Evolutionary conservation across 2,888 invertebrate species (phyloP).

Genomic region (Cosmopolites sordidus): DNA sequence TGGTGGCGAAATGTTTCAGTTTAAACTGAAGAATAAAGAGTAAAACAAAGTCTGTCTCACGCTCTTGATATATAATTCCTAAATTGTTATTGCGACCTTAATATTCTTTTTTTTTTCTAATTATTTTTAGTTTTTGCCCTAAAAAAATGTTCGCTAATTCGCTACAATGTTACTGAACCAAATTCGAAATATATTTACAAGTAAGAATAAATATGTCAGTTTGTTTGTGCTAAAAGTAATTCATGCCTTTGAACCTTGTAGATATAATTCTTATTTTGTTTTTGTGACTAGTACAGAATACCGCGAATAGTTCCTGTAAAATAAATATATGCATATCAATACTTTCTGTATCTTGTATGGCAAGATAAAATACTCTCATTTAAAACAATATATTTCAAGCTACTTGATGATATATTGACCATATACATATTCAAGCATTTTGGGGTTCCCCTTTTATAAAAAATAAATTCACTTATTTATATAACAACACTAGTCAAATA

Average conservation of each 20-base stretch:
- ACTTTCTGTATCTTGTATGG: too few species aligned
- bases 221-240: constrained; percentile 18
- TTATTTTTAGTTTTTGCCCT: neutral
- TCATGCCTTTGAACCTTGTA: constrained; percentile 37
- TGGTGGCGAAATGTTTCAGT: constrained; percentile 5
- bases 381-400: too few species aligned
- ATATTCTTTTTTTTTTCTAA: constrained; percentile 6
- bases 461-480: too few species aligned
- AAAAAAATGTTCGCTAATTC: constrained; percentile 13
- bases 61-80: neutral
- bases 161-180: constrained; percentile 11
- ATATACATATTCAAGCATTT: too few species aligned
- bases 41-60: neutral
- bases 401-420: too few species aligned
- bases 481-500: too few species aligned
- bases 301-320: neutral
- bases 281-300: constrained; percentile 2
- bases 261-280: constrained; percentile 22
- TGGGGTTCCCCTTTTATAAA: too few species aligned
- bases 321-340: too few species aligned
- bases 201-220: constrained; percentile 15
- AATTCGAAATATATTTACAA: constrained; percentile 10
- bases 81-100: constrained; percentile 13
- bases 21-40: neutral
- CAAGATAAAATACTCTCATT: too few species aligned